Base-by-base conservation (phyloP, 2,797 vertebrate species). In the Holocentrus rufus region DNA sequence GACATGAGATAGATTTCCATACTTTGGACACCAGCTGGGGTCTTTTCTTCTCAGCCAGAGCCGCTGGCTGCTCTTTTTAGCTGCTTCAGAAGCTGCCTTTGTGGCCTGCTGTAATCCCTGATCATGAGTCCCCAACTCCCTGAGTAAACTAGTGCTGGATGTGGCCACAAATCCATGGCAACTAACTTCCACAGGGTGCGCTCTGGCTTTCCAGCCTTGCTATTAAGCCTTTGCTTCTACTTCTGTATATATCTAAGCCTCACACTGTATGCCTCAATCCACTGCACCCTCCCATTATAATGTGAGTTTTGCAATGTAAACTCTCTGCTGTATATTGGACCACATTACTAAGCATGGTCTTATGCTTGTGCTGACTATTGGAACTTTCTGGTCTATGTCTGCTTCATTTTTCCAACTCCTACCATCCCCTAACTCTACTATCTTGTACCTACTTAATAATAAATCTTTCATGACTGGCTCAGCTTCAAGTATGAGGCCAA, bases 141-240 rank as follows among this genome's bases (percentile, higher is more conserved):
- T 84, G 71, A 90, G 82, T 89, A 87, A 88, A 89, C 88, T 87
- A 74, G 72, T 85, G 59, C 80, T 75, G 81, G 84, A 90, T 86
- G 79, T 85, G 82, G 74, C 76, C 80, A 73, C 67, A 88, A 73
- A 88, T 89, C 85, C 87, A 88, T 85, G 77, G 87, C 81, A 86
- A 82, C 73, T 9, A 72, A 85, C 85, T 89, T 87, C 85, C 79
- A 85, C 66, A 42, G 77, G 76, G 83, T 23, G 31, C 34, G 77
- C 61, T 50, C 69, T 66, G 82, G 74, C 72, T 81, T 83, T 87
- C 64, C 76, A 79, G 79, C 22, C 74, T 74, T 70, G 46, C 71
- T 76, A 44, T 74, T 80, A 81, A 83, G 90, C 87, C 86, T 85
- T 73, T 83, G 83, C 75, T 83, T 76, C 86, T 89, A 86, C 84